These are phyloP conservation scores for Xylocopa sonorina DNA, from an alignment of 1,140 invertebrate genomes.

Conservation along the genomic window DNA sequence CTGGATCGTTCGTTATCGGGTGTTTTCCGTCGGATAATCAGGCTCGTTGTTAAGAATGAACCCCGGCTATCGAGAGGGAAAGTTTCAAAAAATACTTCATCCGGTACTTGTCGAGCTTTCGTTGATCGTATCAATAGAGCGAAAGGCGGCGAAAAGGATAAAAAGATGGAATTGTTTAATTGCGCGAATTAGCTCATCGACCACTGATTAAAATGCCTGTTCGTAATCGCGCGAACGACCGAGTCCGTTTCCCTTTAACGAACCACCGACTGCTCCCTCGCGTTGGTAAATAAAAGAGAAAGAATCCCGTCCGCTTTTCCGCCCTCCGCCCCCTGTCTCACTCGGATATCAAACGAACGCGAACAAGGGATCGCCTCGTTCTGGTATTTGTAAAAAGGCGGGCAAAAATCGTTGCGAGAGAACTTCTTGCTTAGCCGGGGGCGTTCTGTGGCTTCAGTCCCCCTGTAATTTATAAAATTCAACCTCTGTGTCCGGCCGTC, in stretches of 20 bases:
- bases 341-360: not conserved
- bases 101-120: constrained; percentile 1
- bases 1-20: constrained; percentile 5
- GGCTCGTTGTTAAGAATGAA: constrained; percentile 3
- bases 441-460: not conserved
- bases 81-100: constrained; percentile 25
- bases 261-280: not conserved
- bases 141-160: too few species aligned
- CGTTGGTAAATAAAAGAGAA: not conserved
- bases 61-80: not conserved
- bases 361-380: not conserved
- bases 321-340: not conserved
- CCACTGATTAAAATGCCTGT: not conserved
- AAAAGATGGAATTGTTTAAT: constrained; percentile 23
- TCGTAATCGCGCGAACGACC: not conserved
- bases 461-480: not conserved
- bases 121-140: constrained; percentile 1
- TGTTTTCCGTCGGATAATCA: constrained; percentile 8
- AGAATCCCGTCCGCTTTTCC: not conserved
- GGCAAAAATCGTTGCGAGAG: not conserved
- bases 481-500: not conserved
- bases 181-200: not conserved
- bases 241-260: not conserved
- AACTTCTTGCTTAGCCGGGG: not conserved
- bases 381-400: not conserved